Evolutionary conservation across 2,888 invertebrate genomes (phyloP).

Genomic region (Eulithis prunata): DNA sequence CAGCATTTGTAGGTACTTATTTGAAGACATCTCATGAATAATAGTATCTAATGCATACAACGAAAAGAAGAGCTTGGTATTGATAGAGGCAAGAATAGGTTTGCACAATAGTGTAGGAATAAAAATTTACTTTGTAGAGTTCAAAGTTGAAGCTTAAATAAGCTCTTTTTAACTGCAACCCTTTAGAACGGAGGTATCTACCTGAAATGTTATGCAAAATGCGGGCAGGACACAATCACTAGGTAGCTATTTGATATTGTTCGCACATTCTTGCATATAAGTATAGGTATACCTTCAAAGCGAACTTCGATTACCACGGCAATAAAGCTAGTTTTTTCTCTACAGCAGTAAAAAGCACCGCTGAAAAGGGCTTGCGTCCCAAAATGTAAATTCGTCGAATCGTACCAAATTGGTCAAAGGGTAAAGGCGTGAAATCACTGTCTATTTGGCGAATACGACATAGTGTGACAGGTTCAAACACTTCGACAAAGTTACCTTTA

Average conservation of each 20-base stretch:
- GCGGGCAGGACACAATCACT: neutral
- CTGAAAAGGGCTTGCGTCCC: conserved; percentile 45
- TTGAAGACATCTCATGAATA: neutral
- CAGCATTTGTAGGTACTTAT: neutral
- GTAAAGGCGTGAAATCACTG: conserved; percentile 65
- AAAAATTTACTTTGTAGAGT: no score
- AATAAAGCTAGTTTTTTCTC: conserved; percentile 30
- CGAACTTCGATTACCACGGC: conserved; percentile 8
- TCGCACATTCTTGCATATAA: no score
- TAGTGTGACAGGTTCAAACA: conserved; percentile 56
- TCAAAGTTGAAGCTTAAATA: no score
- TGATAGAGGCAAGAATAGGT: neutral
- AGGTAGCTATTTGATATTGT: no score
- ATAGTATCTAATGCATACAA: no score
- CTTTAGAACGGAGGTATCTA: no score
- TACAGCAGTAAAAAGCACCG: conserved; percentile 34
- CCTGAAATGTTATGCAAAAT: neutral
- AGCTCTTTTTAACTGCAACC: no score
- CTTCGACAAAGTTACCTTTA: conserved; percentile 32
- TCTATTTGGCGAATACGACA: conserved; percentile 63
- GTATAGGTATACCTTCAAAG: neutral
- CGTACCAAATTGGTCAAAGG: conserved; percentile 67
- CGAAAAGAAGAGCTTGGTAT: neutral
- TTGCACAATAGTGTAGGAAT: neutral
- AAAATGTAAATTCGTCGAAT: conserved; percentile 63